Base-by-base conservation (phyloP, 1,140 invertebrate species). In the Drosophila sp. region DNA sequence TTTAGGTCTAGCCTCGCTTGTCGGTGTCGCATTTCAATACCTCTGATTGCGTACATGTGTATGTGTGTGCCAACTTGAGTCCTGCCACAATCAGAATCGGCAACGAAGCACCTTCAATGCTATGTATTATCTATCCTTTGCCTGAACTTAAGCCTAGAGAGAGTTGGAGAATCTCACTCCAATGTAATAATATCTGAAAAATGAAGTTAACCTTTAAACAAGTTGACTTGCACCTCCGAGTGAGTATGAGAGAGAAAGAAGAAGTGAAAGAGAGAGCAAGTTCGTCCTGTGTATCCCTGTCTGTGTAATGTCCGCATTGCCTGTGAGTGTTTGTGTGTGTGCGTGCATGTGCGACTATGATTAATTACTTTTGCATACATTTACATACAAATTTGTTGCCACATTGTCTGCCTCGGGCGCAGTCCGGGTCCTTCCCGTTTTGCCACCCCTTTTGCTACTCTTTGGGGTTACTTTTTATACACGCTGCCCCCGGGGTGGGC, bases 291-390 rank as follows among this genome's bases (percentile, higher is more conserved):
- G 40, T 46, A 38, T 71, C 56, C 61, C 16, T 80, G 61, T 78
- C 64, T 80, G 64, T 74, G 67, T 66, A 74, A 77, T 71, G 72
- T 84, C 80, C 80, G 80, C 80, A 84, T 46, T 82, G 80, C 57
- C 48, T 64, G 71, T 64, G 58, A 62, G 65, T 64, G 57, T 63
- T 56, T 69, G 58, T 77, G 59, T 77, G 65, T 80, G 53, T 74
- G 71, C 61, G 81, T 86, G 81, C 81, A 86, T 90, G 87, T 90
- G 87, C 81, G 87, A 90, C 87, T 90, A 90, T 90, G 87, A 90
- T 90, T 90, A 90, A 90, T 90, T 90, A 87, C 87, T 90, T 90
- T 87, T 87, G 87, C 87, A 90, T 90, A 90, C 82, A 90, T 90
- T 90, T 90, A 87, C 87, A 90, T 90, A 87, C 74, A 89, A 90